Evolutionary conservation across 2,888 invertebrate genomes (phyloP), one percentile per base, ranked within the genome.

Genomic region (Andrena flavipes): DNA sequence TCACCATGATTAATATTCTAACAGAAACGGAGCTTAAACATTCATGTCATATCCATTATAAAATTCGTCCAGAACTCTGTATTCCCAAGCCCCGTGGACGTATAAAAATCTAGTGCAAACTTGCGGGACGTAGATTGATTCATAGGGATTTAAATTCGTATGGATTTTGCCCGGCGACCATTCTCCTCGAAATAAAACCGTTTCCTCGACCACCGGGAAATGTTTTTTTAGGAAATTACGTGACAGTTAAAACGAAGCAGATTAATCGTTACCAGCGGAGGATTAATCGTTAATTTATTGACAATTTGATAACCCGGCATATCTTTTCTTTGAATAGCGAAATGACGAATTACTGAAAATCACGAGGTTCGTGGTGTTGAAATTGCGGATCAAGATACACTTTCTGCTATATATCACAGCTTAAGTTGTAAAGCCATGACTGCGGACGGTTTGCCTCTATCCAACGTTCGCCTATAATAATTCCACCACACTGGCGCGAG

Each of bases 371-470:
- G 42, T 1, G 42, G 42, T 42, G 42, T 42, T 16, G 42, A 20
- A 51, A 20, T 51, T 51, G 8, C 51, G 20, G 20, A 20, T 20
- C 8, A 51, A 20, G 20, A 20, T 51, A 20, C 26, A 26, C 6
- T 59, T 59, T 5, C 16, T n/a, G 16, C 13, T 51, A 13, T 16
- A 29, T 7, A 68, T 54, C 35, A 23, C 16, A 20, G 35, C 59
- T 69, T 70, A 71, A 76, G 59, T 60, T 26, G 29, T 8, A 59
- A 60, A 70, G 70, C 70, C 65, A 29, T 69, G 13, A 49, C 78
- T 51, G 70, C 29, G 33, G 59, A 51, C 64, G 69, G 23, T 69
- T 65, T 65, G 70, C 70, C 70, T 42, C 56, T 23, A 23, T 26
- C 23, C 23, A 26, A 23, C 7, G 7, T 51, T 42, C 51, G 20